These are phyloP conservation scores for Dipodomys ordii DNA, from an alignment of 2,113 vertebrate species.

Conservation along the genomic window DNA sequence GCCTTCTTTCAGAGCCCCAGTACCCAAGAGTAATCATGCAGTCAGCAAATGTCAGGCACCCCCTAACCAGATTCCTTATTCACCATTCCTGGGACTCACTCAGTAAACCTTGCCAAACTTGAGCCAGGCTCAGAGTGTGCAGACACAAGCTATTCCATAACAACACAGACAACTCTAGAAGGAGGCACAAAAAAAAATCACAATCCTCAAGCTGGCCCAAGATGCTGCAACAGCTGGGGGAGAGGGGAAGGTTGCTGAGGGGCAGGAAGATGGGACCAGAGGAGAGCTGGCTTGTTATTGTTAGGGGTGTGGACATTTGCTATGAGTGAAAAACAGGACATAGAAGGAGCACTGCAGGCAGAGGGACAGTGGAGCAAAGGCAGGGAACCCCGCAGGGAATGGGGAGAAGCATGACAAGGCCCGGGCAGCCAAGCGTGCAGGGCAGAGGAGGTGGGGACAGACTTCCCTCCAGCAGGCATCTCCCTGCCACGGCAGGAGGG, in stretches of 20 bases:
- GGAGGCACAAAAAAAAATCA: background rate
- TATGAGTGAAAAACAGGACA: background rate
- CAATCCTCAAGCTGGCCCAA: background rate
- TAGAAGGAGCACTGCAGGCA: background rate
- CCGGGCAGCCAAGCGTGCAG: background rate
- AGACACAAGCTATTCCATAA: background rate
- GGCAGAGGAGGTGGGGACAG: background rate
- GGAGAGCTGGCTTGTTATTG: background rate
- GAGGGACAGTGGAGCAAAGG: background rate
- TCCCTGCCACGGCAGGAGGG: background rate
- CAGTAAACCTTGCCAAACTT: background rate
- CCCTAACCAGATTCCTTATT: background rate
- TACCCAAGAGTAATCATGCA: background rate
- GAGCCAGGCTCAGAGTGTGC: background rate
- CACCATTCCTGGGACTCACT: background rate
- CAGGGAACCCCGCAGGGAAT: background rate
- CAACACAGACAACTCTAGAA: background rate
- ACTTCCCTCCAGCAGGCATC: background rate
- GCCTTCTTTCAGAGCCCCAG: background rate
- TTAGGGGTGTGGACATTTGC: background rate
- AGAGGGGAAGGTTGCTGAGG: no score
- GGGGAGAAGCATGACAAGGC: background rate
- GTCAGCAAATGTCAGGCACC: background rate
- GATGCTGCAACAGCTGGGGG: background rate
- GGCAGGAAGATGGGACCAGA: background rate